These are phyloP conservation scores for Lamellibrachia satsuma DNA, from an alignment of 2,888 invertebrate genomes.

Conservation along the genomic window DNA sequence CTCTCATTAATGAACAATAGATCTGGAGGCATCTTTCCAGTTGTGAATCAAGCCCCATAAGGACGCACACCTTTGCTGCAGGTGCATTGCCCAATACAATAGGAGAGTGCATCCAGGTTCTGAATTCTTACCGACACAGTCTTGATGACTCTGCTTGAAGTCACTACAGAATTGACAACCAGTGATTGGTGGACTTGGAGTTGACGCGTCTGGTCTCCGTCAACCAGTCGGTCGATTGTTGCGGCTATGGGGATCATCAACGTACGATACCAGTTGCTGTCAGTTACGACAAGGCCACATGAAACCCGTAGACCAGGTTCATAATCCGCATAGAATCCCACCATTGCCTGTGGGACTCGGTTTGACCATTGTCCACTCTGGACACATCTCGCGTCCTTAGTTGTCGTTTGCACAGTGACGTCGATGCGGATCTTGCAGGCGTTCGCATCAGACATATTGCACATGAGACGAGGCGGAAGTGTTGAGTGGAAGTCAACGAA, in stretches of 20 bases:
- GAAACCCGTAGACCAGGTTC: neutral
- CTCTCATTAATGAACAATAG: too few species aligned
- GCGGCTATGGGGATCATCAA: constrained; percentile 13
- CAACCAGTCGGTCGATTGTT: constrained; percentile 17
- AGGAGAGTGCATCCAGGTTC: neutral
- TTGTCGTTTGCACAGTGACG: neutral
- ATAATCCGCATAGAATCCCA: constrained; percentile 20
- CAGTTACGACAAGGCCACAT: neutral
- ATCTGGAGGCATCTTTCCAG: too few species aligned
- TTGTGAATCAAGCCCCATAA: too few species aligned
- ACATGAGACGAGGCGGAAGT: constrained; percentile 24
- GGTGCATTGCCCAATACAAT: neutral
- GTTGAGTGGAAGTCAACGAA: neutral
- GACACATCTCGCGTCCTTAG: constrained; percentile 19
- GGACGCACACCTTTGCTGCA: neutral
- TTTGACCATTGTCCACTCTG: neutral
- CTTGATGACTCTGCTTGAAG: neutral
- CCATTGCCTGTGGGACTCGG: constrained; percentile 27
- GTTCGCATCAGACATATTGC: neutral
- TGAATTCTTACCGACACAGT: neutral
- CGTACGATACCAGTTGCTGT: constrained; percentile 14
- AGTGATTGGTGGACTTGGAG: neutral
- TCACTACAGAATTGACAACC: neutral
- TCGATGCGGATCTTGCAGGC: constrained; percentile 22
- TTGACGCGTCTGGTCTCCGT: neutral